Percentiles rank a stretch among this genome's conserved stretches.
phyloP scores from a whole-genome alignment of 2,113 vertebrate genomes.

The Potamarius usumacintae region DNA sequence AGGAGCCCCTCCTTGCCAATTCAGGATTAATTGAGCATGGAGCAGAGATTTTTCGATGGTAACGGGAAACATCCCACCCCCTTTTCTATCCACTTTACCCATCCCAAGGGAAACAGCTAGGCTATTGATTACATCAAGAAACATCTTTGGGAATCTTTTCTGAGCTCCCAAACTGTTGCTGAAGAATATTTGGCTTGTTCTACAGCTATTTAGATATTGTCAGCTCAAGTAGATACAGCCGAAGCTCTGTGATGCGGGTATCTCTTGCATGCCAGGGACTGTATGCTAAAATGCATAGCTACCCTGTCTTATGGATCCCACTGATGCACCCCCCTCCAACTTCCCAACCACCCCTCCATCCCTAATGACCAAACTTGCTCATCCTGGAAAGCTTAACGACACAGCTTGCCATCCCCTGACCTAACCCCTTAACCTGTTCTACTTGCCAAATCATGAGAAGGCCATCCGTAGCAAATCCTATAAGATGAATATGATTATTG shows the following conservation, averaged over 20 bases:
- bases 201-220: neutral
- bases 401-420: neutral
- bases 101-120: conserved; percentile 21
- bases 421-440: conserved; percentile 3
- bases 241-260: neutral
- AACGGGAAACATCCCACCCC: conserved; percentile 51
- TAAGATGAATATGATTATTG: conserved; percentile 38
- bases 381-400: neutral
- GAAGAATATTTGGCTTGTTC: conserved; percentile 6
- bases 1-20: conserved; percentile 67
- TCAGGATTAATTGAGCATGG: conserved; percentile 74
- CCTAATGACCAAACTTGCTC: neutral
- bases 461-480: conserved; percentile 24
- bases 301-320: neutral
- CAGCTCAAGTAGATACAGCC: neutral
- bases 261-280: neutral
- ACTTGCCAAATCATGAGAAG: neutral
- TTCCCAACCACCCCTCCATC: neutral
- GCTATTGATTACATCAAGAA: conserved; percentile 26
- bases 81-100: conserved; percentile 38
- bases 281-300: neutral
- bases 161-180: neutral
- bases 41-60: conserved; percentile 54
- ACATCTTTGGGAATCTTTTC: conserved; percentile 1
- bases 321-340: neutral